Base-by-base conservation (phyloP, 2,888 invertebrate species). In the Ditula angustiorana region DNA sequence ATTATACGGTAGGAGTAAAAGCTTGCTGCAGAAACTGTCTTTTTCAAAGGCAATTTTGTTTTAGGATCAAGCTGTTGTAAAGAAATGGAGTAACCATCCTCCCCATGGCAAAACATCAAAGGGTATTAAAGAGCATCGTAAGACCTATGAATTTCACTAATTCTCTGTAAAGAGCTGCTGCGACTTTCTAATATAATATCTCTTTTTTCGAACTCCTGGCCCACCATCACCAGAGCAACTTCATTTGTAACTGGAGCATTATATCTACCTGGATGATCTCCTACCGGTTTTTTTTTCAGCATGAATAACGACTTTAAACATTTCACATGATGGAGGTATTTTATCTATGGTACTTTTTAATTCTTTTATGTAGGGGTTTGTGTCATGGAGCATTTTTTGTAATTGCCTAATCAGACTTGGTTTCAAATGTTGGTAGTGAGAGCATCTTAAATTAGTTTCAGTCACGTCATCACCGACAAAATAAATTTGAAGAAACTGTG, bases 121-220 rank as follows among this genome's bases (percentile, higher is more conserved):
- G 55, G 60, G 21, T 49, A 60, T 41, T 60, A 41, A n/a, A 55
- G 44, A 35, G 60, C 49, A n/a, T 65, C 65, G 28, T 65, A 65
- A 37, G 41, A 19, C 41, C 47, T 33, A 55, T 59, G 59, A 24
- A 21, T 61, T 21, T 53, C 52, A 19, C 16, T 23, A 41, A 46
- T 53, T 10, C 52, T 11, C 23, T 33, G n/a, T 4, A 49, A 30
- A 50, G 26, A 16, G 37, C 44, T 57, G 57, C 35, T 37, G 16
- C 26, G 41, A 47, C 55, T 46, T 55, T 61, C 46, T 11, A 55
- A 19, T 30, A 55, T 56, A 26, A 56, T 62, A 41, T 62, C 62
- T 26, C 62, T 47, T 49, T 44, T 49, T n/a, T 56, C 35, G 37
- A 49, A 37, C 5, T 37, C 11, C 4, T 37, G 11, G 13, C 13